These are phyloP conservation scores for Dromococcyx pavoninus DNA, from an alignment of 2,797 vertebrate species.

Conservation along the genomic window DNA sequence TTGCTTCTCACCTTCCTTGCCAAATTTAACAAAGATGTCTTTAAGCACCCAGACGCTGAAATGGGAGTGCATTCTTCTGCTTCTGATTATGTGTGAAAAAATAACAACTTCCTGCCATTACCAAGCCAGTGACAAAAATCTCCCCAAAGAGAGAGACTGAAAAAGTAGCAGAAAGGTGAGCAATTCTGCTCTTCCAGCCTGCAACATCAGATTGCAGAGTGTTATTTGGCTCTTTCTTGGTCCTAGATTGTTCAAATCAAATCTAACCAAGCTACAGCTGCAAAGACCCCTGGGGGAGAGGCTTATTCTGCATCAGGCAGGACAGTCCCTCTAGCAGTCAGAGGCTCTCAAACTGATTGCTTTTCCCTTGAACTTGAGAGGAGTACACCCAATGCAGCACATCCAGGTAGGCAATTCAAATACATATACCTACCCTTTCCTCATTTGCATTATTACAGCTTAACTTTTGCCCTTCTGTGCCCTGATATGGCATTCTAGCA, in stretches of 20 bases:
- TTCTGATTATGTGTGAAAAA: conserved; percentile 30
- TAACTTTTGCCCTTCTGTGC: neutral
- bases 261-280: neutral
- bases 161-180: neutral
- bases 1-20: neutral
- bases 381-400: neutral
- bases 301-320: neutral
- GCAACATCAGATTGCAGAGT: neutral
- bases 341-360: neutral
- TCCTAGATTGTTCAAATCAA: neutral
- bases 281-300: neutral
- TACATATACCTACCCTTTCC: neutral
- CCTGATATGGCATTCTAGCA: neutral
- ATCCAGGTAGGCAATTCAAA: neutral
- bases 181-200: neutral
- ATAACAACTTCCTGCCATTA: conserved; percentile 30
- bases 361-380: neutral
- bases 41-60: neutral
- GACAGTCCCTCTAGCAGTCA: neutral
- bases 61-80: neutral
- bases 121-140: neutral
- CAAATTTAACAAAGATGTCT: neutral
- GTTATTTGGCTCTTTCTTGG: neutral
- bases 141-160: neutral
- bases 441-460: neutral